Base-by-base conservation (phyloP, 2,113 vertebrate genomes). In the Boulengeromyrus knoepffleri region DNA sequence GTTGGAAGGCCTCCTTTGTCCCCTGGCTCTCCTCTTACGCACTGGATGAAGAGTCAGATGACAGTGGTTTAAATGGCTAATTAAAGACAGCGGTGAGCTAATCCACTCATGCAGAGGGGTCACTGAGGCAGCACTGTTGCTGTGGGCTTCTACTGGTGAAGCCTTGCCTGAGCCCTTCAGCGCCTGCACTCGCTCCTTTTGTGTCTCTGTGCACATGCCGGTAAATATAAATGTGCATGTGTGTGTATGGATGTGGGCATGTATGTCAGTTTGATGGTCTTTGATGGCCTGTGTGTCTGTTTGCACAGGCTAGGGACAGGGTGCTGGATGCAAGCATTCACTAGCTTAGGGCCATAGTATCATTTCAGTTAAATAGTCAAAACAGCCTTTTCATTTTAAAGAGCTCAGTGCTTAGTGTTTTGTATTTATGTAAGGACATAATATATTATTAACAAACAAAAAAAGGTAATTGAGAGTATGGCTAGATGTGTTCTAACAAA, bases 1-100 rank as follows among this genome's bases (percentile, higher is more conserved):
- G 49, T 13, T 39, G 53, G 53, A 91, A 88, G 77, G 77, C 17
- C 87, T 83, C 77, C 49, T 74, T 42, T 87, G 56, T 87, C 70
- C n/a, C 58, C 49, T 62, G 24, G 27, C 19, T 74, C 52, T 85
- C 58, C 66, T 88, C 47, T 45, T 50, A 45, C 70, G 62, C 88
- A 88, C 90, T 88, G 91, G 56, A 91, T 66, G 89, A 91, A 87
- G 90, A 92, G 91, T 91, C 92, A 91, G 90, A 92, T 91, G 92
- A 92, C 91, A 90, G 12, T 85, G 89, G 47, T 90, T 93, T 91
- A 90, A 90, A 93, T 45, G 50, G 91, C 90, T 91, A 93, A 94
- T 94, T 92, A 92, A 94, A 94, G 93, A 92, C 92, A 93, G 92
- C 91, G 90, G 90, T 91, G 80, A 91, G 86, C 89, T 93, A 92